These are phyloP conservation scores for Taenioides sp. DNA, from an alignment of 2,797 vertebrate genomes.

Conservation along the genomic window DNA sequence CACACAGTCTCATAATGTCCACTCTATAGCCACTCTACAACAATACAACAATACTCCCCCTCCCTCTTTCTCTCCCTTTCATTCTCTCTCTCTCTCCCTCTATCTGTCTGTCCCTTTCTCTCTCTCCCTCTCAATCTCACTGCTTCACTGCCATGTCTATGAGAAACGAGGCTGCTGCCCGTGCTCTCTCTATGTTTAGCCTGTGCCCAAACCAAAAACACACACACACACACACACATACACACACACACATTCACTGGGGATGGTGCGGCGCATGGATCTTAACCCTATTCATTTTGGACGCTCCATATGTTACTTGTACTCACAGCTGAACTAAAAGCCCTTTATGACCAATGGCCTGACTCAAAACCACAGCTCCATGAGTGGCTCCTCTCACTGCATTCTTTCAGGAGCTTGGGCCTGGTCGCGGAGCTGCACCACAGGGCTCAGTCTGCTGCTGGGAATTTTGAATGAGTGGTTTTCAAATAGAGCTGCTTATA, in stretches of 20 bases:
- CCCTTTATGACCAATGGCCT: constrained; percentile 74
- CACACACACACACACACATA: constrained; percentile 77
- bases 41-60: too few species aligned
- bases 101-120: not conserved
- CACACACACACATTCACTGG: constrained; percentile 75
- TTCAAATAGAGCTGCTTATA: not conserved
- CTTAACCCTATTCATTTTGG: constrained; percentile 77
- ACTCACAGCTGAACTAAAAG: constrained; percentile 70
- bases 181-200: constrained; percentile 78
- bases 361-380: constrained; percentile 72
- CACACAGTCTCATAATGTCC: too few species aligned
- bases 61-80: constrained; percentile 32
- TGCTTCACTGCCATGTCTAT: constrained; percentile 45
- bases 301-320: constrained; percentile 76
- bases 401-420: constrained; percentile 75
- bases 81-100: too few species aligned
- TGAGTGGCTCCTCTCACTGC: constrained; percentile 75
- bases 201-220: constrained; percentile 71
- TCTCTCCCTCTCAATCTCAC: constrained; percentile 40
- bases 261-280: constrained; percentile 68
- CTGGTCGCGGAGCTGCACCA: constrained; percentile 62
- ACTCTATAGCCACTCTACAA: too few species aligned
- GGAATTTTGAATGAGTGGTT: not conserved
- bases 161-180: constrained; percentile 63
- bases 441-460: constrained; percentile 63